Percentiles rank a stretch among this genome's conserved stretches.
phyloP scores from a whole-genome alignment of 37 sponge, comb jelly and placozoan species.

The Crambe crambe region DNA sequence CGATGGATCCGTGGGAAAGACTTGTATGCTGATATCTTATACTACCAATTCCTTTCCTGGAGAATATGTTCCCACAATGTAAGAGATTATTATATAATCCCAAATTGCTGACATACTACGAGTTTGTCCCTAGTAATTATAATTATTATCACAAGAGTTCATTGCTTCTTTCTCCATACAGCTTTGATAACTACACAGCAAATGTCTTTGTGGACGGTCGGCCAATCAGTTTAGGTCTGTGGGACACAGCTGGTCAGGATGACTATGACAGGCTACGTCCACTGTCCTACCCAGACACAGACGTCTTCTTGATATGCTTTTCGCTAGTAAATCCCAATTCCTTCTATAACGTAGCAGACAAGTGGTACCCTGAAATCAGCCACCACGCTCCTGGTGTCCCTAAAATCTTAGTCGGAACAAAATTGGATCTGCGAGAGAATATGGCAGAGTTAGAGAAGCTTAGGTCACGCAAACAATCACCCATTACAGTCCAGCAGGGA shows the following conservation, averaged over 20 bases:
- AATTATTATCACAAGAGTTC: too few species aligned
- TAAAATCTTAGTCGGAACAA: slow-evolving; percentile 88
- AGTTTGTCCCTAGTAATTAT: too few species aligned
- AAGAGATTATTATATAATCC: slow-evolving; percentile 25
- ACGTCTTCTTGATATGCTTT: slow-evolving; percentile 90
- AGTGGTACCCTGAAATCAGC: slow-evolving; percentile 87
- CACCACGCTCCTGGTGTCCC: slow-evolving; percentile 89
- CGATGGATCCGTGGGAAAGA: slow-evolving; percentile 88
- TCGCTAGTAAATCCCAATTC: slow-evolving; percentile 82
- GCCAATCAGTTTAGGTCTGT: slow-evolving; percentile 84
- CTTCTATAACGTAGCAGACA: slow-evolving; percentile 78
- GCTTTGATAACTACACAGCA: slow-evolving; percentile 95
- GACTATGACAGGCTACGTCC: slow-evolving; percentile 92
- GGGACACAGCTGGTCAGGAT: slow-evolving; percentile 97
- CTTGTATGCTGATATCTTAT: slow-evolving; percentile 91
- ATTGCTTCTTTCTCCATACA: not conserved
- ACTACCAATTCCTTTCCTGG: slow-evolving; percentile 93
- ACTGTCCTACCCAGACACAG: slow-evolving; percentile 88
- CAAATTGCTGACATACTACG: too few species aligned
- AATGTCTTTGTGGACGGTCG: slow-evolving; percentile 88
- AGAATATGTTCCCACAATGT: slow-evolving; percentile 94
- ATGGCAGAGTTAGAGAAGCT: slow-evolving; percentile 67
- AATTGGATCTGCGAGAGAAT: slow-evolving; percentile 84
- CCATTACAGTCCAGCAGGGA: slow-evolving; percentile 63
- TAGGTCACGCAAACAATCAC: slow-evolving; percentile 52